Evolutionary conservation across 2,113 vertebrate species (phyloP).

Genomic region (Heterochromis multidens): DNA sequence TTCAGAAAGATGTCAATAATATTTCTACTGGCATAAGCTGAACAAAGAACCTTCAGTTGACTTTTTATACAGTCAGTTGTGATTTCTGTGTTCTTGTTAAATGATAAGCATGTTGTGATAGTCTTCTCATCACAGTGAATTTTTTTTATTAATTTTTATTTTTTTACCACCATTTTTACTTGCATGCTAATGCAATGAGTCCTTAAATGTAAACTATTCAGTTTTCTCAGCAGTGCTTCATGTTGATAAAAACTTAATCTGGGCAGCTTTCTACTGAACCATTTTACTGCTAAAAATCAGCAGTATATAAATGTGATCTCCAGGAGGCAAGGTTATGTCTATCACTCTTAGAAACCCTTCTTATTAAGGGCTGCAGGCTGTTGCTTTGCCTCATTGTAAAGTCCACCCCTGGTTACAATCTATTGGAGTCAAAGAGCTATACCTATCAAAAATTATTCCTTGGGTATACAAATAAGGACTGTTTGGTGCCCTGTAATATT

Average conservation of each 20-base stretch:
- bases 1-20: not conserved
- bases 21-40: not conserved
- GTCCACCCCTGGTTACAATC: not conserved
- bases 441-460: not conserved
- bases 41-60: not conserved
- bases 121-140: not conserved
- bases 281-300: not conserved
- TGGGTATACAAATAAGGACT: not conserved
- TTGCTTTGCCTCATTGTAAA: not conserved
- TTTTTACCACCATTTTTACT: not conserved
- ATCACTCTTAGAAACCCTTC: accelerated
- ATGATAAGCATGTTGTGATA: not conserved
- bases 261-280: not conserved
- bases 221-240: not conserved
- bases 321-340: not conserved
- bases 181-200: not conserved
- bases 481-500: accelerated
- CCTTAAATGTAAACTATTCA: not conserved
- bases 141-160: too few relatives aligned
- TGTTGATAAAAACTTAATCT: not conserved
- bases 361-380: not conserved
- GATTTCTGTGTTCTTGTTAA: not conserved
- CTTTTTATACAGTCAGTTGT: not conserved
- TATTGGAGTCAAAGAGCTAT: not conserved
- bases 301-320: not conserved